These are phyloP conservation scores for Fistularia tabacaria DNA, from an alignment of 2,797 vertebrate genomes.

Conservation along the genomic window DNA sequence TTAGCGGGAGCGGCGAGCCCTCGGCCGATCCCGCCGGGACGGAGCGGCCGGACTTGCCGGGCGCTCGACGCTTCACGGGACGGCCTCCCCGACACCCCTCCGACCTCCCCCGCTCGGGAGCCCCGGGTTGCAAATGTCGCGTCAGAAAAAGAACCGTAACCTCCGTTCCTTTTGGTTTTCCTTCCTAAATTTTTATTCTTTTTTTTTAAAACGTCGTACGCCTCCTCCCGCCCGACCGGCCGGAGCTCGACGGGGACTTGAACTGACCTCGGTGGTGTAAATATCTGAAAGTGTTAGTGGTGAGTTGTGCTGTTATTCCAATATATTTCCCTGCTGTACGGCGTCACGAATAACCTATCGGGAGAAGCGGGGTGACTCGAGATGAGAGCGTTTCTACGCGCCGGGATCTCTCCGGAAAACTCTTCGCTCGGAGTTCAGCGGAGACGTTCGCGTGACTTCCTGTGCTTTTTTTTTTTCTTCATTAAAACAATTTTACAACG, in stretches of 20 bases:
- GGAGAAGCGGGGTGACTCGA: too few species aligned
- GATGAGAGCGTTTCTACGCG: too few species aligned
- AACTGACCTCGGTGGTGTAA: too few species aligned
- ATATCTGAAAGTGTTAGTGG: constrained; percentile 50
- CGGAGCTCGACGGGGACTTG: too few species aligned
- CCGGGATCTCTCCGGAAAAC: too few species aligned
- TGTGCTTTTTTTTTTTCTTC: constrained; percentile 1
- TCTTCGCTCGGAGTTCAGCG: too few species aligned
- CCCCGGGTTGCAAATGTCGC: background rate
- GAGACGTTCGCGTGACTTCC: too few species aligned
- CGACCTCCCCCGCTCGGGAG: background rate
- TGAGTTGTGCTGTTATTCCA: constrained; percentile 57
- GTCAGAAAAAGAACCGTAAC: too few species aligned
- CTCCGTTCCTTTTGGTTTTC: too few species aligned
- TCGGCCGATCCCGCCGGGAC: constrained; percentile 24
- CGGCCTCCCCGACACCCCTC: constrained; percentile 25
- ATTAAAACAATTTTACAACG: constrained; percentile 30
- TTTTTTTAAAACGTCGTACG: too few species aligned
- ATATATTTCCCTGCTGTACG: constrained; percentile 36
- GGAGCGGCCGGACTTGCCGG: constrained; percentile 37
- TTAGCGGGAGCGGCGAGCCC: constrained; percentile 63
- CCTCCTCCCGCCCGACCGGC: too few species aligned
- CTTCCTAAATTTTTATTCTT: too few species aligned
- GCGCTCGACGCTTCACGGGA: constrained; percentile 36
- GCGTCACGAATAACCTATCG: constrained; percentile 5